Percentiles rank a stretch among this genome's conserved stretches.
These are phyloP conservation scores for Heliocidaris erythrogramma DNA, from an alignment of 35 echinoderm and acorn worm species.

Conservation along the genomic window DNA sequence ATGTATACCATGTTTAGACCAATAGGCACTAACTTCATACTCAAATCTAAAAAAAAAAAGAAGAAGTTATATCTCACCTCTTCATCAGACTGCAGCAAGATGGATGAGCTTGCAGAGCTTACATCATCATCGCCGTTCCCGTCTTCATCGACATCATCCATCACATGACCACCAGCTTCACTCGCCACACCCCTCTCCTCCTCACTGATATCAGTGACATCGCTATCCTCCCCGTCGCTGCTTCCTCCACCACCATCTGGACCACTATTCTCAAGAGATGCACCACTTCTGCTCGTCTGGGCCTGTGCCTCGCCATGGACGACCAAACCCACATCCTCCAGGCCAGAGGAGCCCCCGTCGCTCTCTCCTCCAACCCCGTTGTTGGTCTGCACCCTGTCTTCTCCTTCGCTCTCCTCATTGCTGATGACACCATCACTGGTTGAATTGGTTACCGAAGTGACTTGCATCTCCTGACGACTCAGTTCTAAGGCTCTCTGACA, in stretches of 20 bases:
- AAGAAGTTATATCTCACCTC: not conserved
- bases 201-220: not conserved
- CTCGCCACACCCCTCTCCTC: not conserved
- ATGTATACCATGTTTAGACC: no score
- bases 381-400: not conserved
- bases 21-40: no score
- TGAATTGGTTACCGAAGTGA: not conserved
- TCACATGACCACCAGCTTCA: not conserved
- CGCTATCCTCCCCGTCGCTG: not conserved
- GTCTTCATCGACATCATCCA: not conserved
- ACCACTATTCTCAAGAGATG: not conserved
- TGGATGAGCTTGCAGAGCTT: not conserved
- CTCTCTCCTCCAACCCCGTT: not conserved
- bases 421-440: conserved; percentile 1
- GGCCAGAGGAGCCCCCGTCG: not conserved
- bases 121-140: conserved; percentile 7
- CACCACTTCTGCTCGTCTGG: not conserved
- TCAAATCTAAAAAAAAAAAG: no score
- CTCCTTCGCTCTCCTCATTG: not conserved
- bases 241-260: not conserved
- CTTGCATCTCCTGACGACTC: not conserved
- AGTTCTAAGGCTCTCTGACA: conserved; percentile 15
- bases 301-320: not conserved
- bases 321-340: not conserved
- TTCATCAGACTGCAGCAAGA: conserved; percentile 3